Evolutionary conservation across 2,888 invertebrate genomes (phyloP), one percentile per base, ranked within the genome.

Genomic region (Scaptomyza cyrtandrae): DNA sequence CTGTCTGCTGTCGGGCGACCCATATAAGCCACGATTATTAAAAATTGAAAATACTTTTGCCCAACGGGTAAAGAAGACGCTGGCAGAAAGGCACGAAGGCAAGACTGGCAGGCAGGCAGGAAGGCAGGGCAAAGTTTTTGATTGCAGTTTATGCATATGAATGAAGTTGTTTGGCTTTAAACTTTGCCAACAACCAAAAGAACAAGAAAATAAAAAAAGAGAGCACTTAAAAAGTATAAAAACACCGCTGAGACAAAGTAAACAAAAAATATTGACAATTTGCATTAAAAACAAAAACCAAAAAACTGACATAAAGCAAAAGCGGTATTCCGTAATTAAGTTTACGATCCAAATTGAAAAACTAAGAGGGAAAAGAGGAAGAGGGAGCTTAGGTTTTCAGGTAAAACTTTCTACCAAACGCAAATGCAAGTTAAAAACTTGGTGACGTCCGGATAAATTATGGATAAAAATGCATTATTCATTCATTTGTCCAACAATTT

Each of bases 121-220:
- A 5, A 52, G 37, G 50, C 45, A 54, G 56, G 66, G 56, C 59
- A 70, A 70, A 70, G 52, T 76, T 77, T 72, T 74, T 73, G 74
- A 81, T 83, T 80, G 86, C 80, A 86, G 71, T 83, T 80, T 83
- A 80, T 83, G 86, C 86, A 81, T 86, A 77, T 83, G 80, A 81
- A 81, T 86, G 69, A 86, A 83, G 74, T 71, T 80, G 78, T 86
- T 80, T 78, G 85, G 78, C 81, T 68, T 78, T 61, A 48, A 65
- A 78, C 68, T 75, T 82, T 69, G 56, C 65, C 71, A 66, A 65
- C 60, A 72, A 67, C 61, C 64, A 48, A 67, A 62, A 62, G 58
- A 54, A 75, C 70, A 68, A 50, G 58, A 54, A 53, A 50, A 45
- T 45, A 57, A 19, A 19, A 39, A 35, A 37, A 27, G 29, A n/a